Evolutionary conservation across 2,113 vertebrate species (phyloP).

Genomic region (Oncorhynchus nerka): DNA sequence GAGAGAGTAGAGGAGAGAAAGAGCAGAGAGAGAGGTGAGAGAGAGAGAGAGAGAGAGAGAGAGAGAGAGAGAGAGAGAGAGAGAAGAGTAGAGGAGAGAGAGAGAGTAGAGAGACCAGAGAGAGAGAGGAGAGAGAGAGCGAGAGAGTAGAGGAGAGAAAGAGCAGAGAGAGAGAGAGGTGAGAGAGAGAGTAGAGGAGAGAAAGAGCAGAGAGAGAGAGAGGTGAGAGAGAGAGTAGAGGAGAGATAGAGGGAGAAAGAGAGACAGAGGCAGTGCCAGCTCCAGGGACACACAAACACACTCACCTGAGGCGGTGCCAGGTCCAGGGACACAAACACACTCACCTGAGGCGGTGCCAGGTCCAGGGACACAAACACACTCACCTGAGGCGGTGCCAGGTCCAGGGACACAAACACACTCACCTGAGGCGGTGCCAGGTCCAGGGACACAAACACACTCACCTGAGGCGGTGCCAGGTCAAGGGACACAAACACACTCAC

Average conservation of each 20-base stretch:
- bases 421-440: slow-evolving; percentile 60
- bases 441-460: slow-evolving; percentile 11
- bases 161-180: no score
- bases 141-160: no score
- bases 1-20: neutral
- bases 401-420: slow-evolving; percentile 24
- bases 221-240: neutral
- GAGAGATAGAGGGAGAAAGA: neutral
- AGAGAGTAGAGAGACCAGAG: neutral
- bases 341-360: no score
- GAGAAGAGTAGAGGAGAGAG: neutral
- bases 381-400: slow-evolving; percentile 57
- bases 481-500: no score
- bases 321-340: no score
- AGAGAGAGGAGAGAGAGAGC: neutral
- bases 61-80: no score
- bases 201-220: no score
- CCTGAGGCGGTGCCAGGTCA: slow-evolving; percentile 61
- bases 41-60: neutral
- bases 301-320: no score
- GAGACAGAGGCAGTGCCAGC: neutral
- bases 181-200: no score
- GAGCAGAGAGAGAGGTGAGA: neutral
- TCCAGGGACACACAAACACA: no score
- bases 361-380: no score